These are phyloP conservation scores for Ginglymostoma cirratum DNA, from an alignment of 2,113 vertebrate genomes.

Conservation along the genomic window DNA sequence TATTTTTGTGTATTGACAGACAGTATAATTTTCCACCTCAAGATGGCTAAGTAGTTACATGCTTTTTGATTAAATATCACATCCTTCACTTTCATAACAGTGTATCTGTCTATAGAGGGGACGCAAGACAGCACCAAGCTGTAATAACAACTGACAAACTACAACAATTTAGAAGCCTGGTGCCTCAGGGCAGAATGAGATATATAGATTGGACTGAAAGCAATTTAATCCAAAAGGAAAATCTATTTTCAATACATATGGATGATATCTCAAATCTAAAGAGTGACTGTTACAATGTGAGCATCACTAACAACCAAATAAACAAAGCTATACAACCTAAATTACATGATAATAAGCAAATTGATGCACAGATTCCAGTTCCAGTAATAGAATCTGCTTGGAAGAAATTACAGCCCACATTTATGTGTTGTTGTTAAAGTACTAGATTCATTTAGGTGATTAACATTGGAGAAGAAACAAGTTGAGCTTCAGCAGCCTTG, in stretches of 20 bases:
- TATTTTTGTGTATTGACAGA: background rate
- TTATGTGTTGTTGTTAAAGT: background rate
- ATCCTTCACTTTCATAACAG: background rate
- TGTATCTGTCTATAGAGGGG: background rate
- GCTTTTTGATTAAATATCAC: background rate
- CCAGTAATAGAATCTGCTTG: background rate
- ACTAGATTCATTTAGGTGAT: background rate
- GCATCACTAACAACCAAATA: background rate
- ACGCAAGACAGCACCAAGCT: background rate
- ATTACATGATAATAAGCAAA: background rate
- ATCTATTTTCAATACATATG: background rate
- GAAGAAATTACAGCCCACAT: background rate
- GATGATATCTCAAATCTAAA: background rate
- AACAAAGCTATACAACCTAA: background rate
- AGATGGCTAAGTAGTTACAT: background rate
- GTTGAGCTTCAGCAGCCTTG: background rate
- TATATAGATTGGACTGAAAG: background rate
- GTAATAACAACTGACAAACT: background rate
- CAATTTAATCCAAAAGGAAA: background rate
- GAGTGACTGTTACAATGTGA: background rate
- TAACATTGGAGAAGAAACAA: background rate
- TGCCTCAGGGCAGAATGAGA: background rate
- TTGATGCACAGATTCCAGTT: background rate
- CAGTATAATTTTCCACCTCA: background rate
- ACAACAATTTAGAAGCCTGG: background rate